A percentile compares a stretch with the other conserved stretches of the same genome.
Evolutionary conservation across 2,113 vertebrate species (phyloP).

Genomic region (Hemiscyllium ocellatum): DNA sequence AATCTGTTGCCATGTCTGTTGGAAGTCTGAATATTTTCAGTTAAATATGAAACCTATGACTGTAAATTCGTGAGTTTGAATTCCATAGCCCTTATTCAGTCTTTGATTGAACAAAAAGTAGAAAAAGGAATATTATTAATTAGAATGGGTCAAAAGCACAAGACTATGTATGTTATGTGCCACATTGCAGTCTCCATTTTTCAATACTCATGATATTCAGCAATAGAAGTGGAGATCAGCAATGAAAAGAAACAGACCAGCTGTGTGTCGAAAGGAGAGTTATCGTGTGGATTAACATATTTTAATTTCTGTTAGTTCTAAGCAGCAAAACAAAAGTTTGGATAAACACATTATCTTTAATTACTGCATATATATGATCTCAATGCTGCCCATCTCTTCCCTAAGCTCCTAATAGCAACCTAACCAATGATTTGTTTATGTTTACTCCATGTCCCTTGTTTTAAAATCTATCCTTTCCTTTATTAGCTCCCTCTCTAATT

Average conservation of each 20-base stretch:
- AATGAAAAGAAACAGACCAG: too few species aligned
- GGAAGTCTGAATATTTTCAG: not conserved
- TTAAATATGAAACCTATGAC: not conserved
- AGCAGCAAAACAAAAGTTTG: too few species aligned
- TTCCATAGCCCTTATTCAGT: not conserved
- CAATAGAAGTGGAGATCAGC: too few species aligned
- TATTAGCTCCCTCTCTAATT: not conserved
- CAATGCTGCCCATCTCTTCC: too few species aligned
- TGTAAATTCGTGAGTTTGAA: too few species aligned
- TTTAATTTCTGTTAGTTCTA: too few species aligned
- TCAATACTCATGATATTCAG: too few species aligned
- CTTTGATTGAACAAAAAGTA: not conserved
- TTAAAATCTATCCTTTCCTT: not conserved
- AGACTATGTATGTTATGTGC: not conserved
- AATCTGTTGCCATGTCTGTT: not conserved
- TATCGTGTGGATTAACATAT: too few species aligned
- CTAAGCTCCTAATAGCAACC: not conserved
- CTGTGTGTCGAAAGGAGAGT: too few species aligned
- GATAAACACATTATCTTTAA: too few species aligned
- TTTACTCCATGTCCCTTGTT: too few species aligned
- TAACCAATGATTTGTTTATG: not conserved
- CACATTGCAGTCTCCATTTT: not conserved
- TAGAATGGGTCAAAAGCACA: not conserved
- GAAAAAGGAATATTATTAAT: not conserved
- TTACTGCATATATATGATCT: too few species aligned